phyloP scores from a whole-genome alignment of 1,140 invertebrate genomes.

The Coptotermes formosanus region DNA sequence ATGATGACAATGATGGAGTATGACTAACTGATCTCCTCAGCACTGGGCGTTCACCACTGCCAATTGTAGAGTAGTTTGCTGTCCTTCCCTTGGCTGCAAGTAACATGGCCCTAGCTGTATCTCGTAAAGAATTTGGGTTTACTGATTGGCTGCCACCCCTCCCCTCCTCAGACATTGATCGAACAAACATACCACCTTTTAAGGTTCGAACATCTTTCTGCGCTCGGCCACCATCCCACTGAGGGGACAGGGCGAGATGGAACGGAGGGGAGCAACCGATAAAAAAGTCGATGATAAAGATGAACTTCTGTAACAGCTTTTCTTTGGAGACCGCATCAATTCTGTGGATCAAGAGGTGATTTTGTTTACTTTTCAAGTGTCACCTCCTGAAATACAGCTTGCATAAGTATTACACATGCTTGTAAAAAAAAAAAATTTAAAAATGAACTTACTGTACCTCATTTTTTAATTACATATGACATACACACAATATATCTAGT shows the following conservation, averaged over 20 bases:
- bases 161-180: conserved; percentile 21
- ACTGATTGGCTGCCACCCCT: conserved; percentile 13
- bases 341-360: conserved; percentile 34
- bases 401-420: too few species aligned
- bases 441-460: too few species aligned
- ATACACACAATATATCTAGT: too few species aligned
- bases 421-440: too few species aligned
- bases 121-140: background rate
- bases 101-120: background rate
- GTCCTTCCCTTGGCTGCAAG: background rate
- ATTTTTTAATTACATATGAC: too few species aligned
- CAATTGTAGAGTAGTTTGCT: background rate
- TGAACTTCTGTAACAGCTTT: conserved; percentile 33
- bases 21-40: background rate
- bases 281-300: conserved; percentile 37
- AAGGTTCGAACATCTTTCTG: conserved; percentile 64
- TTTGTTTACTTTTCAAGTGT: background rate
- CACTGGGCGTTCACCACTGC: background rate
- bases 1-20: background rate
- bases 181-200: background rate
- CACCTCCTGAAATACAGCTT: background rate
- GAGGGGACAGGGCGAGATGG: conserved; percentile 48
- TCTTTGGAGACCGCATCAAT: conserved; percentile 40
- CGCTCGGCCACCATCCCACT: conserved; percentile 66
- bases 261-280: conserved; percentile 36